These are phyloP conservation scores for Drosophila fuyamai DNA, from an alignment of 1,140 invertebrate species.

Conservation along the genomic window DNA sequence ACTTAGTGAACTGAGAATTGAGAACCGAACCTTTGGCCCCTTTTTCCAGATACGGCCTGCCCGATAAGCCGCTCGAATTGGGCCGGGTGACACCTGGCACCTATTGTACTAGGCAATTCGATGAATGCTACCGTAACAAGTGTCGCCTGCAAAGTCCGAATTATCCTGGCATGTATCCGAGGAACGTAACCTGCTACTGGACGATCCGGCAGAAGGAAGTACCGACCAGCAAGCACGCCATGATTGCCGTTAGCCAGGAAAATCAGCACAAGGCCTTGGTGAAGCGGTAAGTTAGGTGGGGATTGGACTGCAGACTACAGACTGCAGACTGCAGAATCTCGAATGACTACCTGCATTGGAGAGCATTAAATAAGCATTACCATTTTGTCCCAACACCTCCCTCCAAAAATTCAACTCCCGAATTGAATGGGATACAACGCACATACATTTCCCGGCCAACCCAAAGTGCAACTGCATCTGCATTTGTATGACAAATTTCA, in stretches of 20 bases:
- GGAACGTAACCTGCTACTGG: conserved; percentile 94
- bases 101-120: conserved; percentile 94
- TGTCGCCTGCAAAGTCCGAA: conserved; percentile 95
- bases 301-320: neutral
- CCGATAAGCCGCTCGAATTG: conserved; percentile 89
- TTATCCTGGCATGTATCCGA: conserved; percentile 95
- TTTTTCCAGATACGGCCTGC: conserved; percentile 87
- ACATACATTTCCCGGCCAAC: conserved; percentile 11
- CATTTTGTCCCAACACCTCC: conserved; percentile 27
- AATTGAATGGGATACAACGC: conserved; percentile 6
- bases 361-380: conserved; percentile 80
- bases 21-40: conserved; percentile 15
- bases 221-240: conserved; percentile 94
- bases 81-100: conserved; percentile 93
- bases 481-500: conserved; percentile 80
- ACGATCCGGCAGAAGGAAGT: conserved; percentile 92
- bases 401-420: neutral
- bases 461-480: conserved; percentile 35
- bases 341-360: conserved; percentile 47
- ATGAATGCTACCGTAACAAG: conserved; percentile 93
- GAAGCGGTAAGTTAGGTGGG: conserved; percentile 86
- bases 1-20: conserved; percentile 32
- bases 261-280: conserved; percentile 90
- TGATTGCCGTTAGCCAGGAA: conserved; percentile 92
- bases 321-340: neutral